Evolutionary conservation across 2,888 invertebrate species (phyloP), one percentile per base, ranked within the genome.

Genomic region (Hyles lineata): DNA sequence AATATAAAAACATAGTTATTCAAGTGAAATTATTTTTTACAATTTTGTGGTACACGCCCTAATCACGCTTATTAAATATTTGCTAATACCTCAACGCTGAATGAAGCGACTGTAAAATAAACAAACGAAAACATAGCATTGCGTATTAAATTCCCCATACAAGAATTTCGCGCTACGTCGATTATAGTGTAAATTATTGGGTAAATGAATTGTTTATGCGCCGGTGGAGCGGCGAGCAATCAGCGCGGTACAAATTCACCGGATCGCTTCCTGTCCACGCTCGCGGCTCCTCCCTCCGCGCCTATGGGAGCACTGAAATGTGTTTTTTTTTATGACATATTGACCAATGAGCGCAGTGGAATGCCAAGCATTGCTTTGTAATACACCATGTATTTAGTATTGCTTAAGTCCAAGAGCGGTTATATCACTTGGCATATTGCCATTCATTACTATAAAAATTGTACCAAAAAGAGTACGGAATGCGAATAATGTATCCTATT

Each of bases 201-300:
- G 70, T 81, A 77, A 78, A 76, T 79, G 82, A 80, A 83, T 83
- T 80, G 81, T 84, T 79, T 79, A 79, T 76, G 77, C 73, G 78
- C 73, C 75, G 78, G 76, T 77, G 76, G 58, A 76, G 73, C 43
- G 67, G 52, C 70, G 70, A 72, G 55, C 75, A 50, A 67, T 67
- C 67, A 67, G 76, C 74, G 73, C 74, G 82, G 81, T 80, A 83
- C 79, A 76, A 80, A 80, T 80, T 83, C 80, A 78, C 79, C 78
- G 79, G 78, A 75, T 78, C 80, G 79, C 76, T 83, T 84, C 83
- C 83, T 79, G 71, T 25, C 71, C 50, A 23, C 63, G 69, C 59
- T 67, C 69, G 50, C 60, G 32, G n/a, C 71, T 74, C 71, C 74
- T 74, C 60, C 60, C 52, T 71, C 15, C 58, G 25, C 70, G 52